phyloP scores from a whole-genome alignment of 2,113 vertebrate species.

The Sterna hirundo region DNA sequence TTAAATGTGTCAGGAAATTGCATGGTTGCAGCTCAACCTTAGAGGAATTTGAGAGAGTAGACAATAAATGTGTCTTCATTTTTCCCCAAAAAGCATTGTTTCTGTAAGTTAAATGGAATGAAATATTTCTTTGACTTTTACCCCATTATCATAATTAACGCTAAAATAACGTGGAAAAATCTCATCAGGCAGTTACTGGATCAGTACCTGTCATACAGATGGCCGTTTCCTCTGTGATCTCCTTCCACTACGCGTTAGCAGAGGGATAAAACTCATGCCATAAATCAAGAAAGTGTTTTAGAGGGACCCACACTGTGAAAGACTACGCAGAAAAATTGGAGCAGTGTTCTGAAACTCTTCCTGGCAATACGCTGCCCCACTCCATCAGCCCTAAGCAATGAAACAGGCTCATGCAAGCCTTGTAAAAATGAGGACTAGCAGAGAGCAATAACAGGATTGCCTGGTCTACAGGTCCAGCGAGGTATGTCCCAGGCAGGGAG shows the following conservation, averaged over 20 bases:
- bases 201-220: background rate
- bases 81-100: background rate
- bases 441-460: background rate
- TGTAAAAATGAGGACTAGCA: background rate
- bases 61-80: background rate
- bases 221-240: background rate
- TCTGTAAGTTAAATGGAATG: background rate
- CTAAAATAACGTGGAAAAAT: background rate
- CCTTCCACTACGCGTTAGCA: background rate
- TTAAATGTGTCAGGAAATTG: background rate
- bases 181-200: background rate
- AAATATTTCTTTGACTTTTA: background rate
- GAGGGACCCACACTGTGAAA: background rate
- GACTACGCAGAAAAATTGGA: background rate
- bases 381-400: background rate
- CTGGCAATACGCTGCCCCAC: fast-evolving
- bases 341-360: background rate
- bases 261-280: background rate
- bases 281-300: background rate
- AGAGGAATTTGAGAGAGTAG: background rate
- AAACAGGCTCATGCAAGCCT: background rate
- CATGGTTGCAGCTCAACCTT: background rate
- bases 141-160: background rate
- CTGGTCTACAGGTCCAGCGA: background rate
- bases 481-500: background rate